Evolutionary conservation across 2,113 vertebrate genomes (phyloP).

Genomic region (Percopsis transmontana): DNA sequence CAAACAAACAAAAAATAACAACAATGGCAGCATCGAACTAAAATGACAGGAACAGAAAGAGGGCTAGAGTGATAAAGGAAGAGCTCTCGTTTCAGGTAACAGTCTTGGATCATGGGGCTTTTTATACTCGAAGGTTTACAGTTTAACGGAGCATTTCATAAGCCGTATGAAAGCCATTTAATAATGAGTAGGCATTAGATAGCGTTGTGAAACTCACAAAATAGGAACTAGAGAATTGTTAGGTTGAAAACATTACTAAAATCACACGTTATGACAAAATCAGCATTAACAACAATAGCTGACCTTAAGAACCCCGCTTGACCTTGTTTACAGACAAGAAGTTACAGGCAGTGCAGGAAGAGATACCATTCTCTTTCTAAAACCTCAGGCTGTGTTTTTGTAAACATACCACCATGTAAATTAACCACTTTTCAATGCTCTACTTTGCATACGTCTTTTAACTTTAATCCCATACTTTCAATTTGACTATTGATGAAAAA

Average conservation of each 20-base stretch:
- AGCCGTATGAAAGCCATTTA: constrained; percentile 49
- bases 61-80: constrained; percentile 30
- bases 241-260: constrained; percentile 2
- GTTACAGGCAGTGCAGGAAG: constrained; percentile 55
- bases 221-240: constrained; percentile 16
- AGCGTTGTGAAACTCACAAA: neutral
- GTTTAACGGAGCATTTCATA: constrained; percentile 38
- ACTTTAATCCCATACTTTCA: neutral
- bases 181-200: constrained; percentile 18
- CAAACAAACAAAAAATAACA: constrained; percentile 53
- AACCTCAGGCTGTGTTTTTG: neutral
- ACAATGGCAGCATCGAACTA: constrained; percentile 49
- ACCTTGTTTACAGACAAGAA: constrained; percentile 64
- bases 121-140: constrained; percentile 85
- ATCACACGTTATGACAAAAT: neutral
- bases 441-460: neutral
- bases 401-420: neutral
- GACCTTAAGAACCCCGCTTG: constrained; percentile 66
- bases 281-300: neutral
- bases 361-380: constrained; percentile 47
- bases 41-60: constrained; percentile 50
- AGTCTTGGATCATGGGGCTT: constrained; percentile 66
- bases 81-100: constrained; percentile 12
- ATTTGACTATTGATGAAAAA: neutral
- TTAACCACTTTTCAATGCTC: neutral